A percentile compares a stretch with the other conserved stretches of the same genome.
These are phyloP conservation scores for Stomatorhinus ivindoensis DNA, from an alignment of 2,113 vertebrate genomes.

Conservation along the genomic window DNA sequence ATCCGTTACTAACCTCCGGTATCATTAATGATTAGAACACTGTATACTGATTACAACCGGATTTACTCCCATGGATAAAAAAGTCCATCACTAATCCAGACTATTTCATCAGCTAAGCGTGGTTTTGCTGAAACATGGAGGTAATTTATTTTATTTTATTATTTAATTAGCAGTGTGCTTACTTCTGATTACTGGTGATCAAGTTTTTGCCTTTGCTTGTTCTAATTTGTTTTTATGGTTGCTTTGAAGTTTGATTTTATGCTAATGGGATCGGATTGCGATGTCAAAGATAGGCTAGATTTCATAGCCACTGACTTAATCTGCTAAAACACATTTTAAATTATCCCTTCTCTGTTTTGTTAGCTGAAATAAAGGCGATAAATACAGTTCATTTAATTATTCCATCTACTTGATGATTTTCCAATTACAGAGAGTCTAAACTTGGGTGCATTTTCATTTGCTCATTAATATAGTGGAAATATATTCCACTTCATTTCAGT, in stretches of 20 bases:
- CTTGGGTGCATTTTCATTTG: background rate
- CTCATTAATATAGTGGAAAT: background rate
- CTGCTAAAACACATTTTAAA: background rate
- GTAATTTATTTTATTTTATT: background rate
- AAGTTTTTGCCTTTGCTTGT: background rate
- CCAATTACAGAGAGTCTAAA: background rate
- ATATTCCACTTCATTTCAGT: background rate
- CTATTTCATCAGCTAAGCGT: background rate
- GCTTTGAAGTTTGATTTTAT: background rate
- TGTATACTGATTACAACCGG: background rate
- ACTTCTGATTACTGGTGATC: background rate
- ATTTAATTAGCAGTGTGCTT: background rate
- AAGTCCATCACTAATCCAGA: background rate
- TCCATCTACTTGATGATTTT: background rate
- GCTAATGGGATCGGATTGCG: background rate
- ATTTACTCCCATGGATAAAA: background rate
- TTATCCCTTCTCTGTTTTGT: background rate
- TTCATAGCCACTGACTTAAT: constrained; percentile 1
- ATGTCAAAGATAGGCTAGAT: background rate
- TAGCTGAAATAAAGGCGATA: background rate
- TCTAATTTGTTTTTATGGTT: background rate
- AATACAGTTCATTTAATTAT: background rate
- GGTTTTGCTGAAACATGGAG: background rate
- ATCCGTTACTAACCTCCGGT: background rate
- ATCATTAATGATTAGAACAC: background rate